phyloP scores from a whole-genome alignment of 2,888 invertebrate genomes.

The Venustoraphidia nigricollis region DNA sequence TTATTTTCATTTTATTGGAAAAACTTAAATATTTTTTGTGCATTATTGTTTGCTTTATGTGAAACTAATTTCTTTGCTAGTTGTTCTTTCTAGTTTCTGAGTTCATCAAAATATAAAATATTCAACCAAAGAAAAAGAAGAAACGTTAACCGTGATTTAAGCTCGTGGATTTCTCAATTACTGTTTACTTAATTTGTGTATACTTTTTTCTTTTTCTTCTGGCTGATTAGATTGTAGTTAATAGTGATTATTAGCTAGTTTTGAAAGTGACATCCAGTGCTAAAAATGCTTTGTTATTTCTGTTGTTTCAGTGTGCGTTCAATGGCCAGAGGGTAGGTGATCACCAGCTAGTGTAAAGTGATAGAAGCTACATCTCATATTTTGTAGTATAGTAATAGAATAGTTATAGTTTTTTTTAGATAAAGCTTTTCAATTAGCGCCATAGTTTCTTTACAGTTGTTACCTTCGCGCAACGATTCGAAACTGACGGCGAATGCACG shows the following conservation, averaged over 20 bases:
- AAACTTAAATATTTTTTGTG: not conserved
- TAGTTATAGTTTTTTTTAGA: too few species aligned
- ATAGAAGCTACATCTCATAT: slow-evolving; percentile 11
- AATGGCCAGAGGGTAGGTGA: slow-evolving; percentile 78
- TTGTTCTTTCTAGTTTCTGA: slow-evolving; percentile 10
- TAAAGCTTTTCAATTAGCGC: too few species aligned
- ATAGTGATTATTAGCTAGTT: too few species aligned
- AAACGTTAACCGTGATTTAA: too few species aligned
- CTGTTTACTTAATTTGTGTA: not conserved
- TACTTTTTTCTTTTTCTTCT: slow-evolving; percentile 1
- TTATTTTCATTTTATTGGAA: not conserved
- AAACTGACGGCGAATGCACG: too few species aligned
- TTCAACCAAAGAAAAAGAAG: slow-evolving; percentile 4
- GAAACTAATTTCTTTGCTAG: not conserved
- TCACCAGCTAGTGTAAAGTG: slow-evolving; percentile 8
- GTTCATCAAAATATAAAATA: slow-evolving; percentile 6
- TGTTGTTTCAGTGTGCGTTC: slow-evolving; percentile 74
- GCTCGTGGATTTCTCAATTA: too few species aligned
- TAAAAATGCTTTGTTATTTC: slow-evolving; percentile 16
- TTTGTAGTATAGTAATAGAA: slow-evolving; percentile 8
- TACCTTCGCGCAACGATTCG: too few species aligned
- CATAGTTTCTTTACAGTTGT: too few species aligned
- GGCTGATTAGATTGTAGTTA: slow-evolving; percentile 25
- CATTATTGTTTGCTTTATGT: not conserved
- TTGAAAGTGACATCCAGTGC: too few species aligned